Evolutionary conservation across 1,140 invertebrate genomes (phyloP).

Genomic region (Dendrolimus punctatus): DNA sequence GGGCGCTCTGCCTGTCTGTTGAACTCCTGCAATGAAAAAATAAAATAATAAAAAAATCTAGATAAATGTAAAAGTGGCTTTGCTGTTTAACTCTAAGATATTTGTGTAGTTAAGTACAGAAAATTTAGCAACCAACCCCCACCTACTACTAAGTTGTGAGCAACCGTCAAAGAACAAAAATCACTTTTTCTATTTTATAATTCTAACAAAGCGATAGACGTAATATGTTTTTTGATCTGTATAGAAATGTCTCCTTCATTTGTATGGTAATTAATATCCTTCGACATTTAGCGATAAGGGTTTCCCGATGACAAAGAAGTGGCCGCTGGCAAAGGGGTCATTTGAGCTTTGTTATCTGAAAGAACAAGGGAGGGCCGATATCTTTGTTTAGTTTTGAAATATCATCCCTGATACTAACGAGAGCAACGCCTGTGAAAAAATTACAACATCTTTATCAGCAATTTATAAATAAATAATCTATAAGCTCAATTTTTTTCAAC

Average conservation of each 20-base stretch:
- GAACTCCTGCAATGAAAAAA: too few relatives aligned
- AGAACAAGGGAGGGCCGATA: slow-evolving; percentile 22
- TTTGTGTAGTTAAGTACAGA: too few relatives aligned
- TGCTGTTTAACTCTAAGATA: too few relatives aligned
- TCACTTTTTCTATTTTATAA: neutral
- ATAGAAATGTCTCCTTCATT: slow-evolving; percentile 23
- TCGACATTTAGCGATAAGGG: slow-evolving; percentile 33
- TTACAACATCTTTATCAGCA: neutral
- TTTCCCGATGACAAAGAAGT: slow-evolving; percentile 33
- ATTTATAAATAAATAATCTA: too few relatives aligned
- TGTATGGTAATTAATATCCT: slow-evolving; percentile 43
- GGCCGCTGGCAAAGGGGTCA: slow-evolving; percentile 33
- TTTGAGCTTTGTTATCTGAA: slow-evolving; percentile 30
- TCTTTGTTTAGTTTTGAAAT: slow-evolving; percentile 37
- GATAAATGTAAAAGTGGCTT: too few relatives aligned
- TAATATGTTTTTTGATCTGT: slow-evolving; percentile 11
- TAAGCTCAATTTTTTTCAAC: too few relatives aligned
- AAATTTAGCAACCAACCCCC: too few relatives aligned
- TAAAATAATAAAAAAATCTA: too few relatives aligned
- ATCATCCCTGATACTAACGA: slow-evolving; percentile 26
- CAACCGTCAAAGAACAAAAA: neutral
- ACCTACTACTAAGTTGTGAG: too few relatives aligned
- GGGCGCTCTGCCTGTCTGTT: too few relatives aligned
- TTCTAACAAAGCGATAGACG: neutral
- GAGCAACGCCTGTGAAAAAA: neutral